Evolutionary conservation across 2,113 vertebrate genomes (phyloP), one percentile per base, ranked within the genome.

Genomic region (Ammodytes dubius): DNA sequence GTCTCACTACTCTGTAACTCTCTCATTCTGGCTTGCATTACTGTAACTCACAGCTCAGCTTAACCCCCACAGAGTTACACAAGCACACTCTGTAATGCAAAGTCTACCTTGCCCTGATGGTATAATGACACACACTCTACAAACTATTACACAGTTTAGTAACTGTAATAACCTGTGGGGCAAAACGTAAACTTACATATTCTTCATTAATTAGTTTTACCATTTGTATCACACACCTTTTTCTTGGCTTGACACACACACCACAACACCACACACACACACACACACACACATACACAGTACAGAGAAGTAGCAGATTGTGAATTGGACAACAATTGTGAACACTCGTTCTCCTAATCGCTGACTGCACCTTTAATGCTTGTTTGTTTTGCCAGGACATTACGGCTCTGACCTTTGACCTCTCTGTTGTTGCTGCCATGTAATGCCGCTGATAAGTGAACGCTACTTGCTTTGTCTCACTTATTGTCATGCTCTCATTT

Each of bases 361-460:
- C 27, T 27, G 27, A 27, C 27, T 27, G 1, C 27, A 27, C 27
- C 19, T 85, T 49, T 8, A 64, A 47, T 13, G 15, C 8, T 53
- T n/a, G 11, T 79, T 47, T 79, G 45, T 77, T 58, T 52, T 7
- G 58, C 60, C 39, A 2, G 43, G 27, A 64, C 35, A 45, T 63
- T 47, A 80, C n/a, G 15, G 47, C 59, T 73, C 74, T 76, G 80
- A 81, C 85, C 69, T 83, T 35, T 85, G 27, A 54, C 52, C 57
- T 0, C 75, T 81, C 57, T 75, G 56, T 83, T 74, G 56, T 78
- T 46, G 54, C 4, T 64, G 39, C 6, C 56, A 39, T 68, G n/a
- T 35, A 46, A 49, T 40, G 57, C 79, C 70, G 43, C 42, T 56
- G 70, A 69, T 7, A 77, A 82, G 54, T 54, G 12, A 69, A 78